Conservation (phyloP, 1,140 invertebrate genomes). For the Heliconius eleuchia region DNA sequence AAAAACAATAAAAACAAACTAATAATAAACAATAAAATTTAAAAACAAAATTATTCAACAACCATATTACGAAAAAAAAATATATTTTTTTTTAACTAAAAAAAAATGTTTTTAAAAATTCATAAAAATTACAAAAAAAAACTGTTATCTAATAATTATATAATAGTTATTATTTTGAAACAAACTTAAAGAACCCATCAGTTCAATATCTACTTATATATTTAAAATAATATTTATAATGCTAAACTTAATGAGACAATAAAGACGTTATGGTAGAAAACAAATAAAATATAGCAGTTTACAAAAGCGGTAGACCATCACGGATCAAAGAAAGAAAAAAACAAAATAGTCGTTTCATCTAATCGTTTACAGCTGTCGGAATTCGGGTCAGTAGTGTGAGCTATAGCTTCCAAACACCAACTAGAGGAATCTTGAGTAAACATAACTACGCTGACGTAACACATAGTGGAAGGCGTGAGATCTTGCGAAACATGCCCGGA, state of each 20-base stretch:
- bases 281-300: conserved; percentile 25
- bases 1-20: no score
- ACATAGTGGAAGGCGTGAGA: conserved; percentile 43
- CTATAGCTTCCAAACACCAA: conserved; percentile 59
- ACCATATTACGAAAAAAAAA: no score
- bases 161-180: neutral
- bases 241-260: neutral
- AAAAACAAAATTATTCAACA: no score
- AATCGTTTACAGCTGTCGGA: conserved; percentile 56
- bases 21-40: no score
- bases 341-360: conserved; percentile 43
- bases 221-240: neutral
- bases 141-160: neutral
- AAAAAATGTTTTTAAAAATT: no score
- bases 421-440: conserved; percentile 63
- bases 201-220: neutral
- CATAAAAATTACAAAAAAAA: no score
- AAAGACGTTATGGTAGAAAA: conserved; percentile 20
- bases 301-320: conserved; percentile 21
- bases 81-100: no score
- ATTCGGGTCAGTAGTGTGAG: conserved; percentile 73
- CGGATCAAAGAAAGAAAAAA: conserved; percentile 48
- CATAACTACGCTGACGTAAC: conserved; percentile 68
- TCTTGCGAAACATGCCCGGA: conserved; percentile 60
- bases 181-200: neutral